Evolutionary conservation across 2,797 vertebrate genomes (phyloP), one percentile per base, ranked within the genome.

Genomic region (Chiroxiphia lanceolata): DNA sequence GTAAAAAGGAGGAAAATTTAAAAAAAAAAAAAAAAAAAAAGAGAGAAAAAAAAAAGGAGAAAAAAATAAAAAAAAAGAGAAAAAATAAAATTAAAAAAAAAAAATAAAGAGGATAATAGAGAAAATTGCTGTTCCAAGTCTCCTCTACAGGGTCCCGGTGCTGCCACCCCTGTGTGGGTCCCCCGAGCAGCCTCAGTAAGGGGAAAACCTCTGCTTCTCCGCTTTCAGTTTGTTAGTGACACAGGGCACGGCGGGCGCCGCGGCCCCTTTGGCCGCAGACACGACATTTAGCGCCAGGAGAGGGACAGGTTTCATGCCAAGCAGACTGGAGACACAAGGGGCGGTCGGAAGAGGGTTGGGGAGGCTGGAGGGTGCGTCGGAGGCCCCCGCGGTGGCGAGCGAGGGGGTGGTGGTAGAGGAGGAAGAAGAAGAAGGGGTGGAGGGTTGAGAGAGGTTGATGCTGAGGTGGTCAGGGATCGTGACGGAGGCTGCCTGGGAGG

Each of bases 261-360:
- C 95, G 97, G 97, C 63, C 72, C 97, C 74, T 75, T 98, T 98
- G 69, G 95, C 87, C 70, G 98, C 97, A 96, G 98, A 98, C 98
- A 99, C 99, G 98, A 99, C 99, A 98, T 99, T 99, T 98, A 99
- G 99, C 98, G 99, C 99, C 98, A 99, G 98, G 97, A 99, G 99
- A 98, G 99, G 99, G 98, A 99, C 98, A 97, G 99, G 99, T 99
- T 99, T 99, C 98, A 99, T 98, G 98, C 98, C 98, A 98, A 99
- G 99, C 98, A 99, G 99, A 98, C 98, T 99, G 94, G 99, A 99
- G 98, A 99, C 99, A 99, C 99, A 99, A 98, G 99, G 98, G 98
- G 98, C 98, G 97, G 98, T 98, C 98, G 98, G 98, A 98, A 98
- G 98, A 98, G 98, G 98, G 98, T 98, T 98, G 98, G 99, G 98